Evolutionary conservation across 37 sponge, comb jelly and placozoan genomes (phyloP).

Genomic region (Spongilla lacustris): DNA sequence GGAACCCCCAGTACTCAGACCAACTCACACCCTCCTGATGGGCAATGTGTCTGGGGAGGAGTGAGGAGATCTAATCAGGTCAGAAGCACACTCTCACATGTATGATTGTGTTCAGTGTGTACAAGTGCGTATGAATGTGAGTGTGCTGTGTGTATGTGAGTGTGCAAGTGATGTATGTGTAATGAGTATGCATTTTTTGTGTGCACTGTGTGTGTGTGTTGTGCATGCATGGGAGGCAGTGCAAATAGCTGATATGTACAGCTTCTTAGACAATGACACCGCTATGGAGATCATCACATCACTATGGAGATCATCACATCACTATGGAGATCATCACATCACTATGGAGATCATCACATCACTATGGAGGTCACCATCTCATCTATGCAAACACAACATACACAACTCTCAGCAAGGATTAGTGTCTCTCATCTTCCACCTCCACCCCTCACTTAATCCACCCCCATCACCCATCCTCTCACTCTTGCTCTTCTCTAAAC

Average conservation of each 20-base stretch:
- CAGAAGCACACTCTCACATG: not conserved
- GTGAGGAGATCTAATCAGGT: not conserved
- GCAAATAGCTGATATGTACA: no score
- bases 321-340: no score
- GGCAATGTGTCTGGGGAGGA: slow-evolving; percentile 70
- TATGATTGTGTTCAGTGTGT: not conserved
- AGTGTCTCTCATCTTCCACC: no score
- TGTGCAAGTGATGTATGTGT: not conserved
- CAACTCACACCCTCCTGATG: slow-evolving; percentile 59
- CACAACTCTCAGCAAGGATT: no score
- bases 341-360: no score
- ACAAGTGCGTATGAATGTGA: not conserved
- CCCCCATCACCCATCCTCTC: not conserved
- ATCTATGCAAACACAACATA: no score
- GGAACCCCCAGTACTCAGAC: slow-evolving; percentile 93
- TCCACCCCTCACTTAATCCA: no score
- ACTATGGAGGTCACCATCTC: no score
- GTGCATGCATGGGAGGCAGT: no score
- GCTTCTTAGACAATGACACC: no score
- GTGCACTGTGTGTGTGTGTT: not conserved
- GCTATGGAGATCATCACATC: no score
- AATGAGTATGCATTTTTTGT: not conserved
- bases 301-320: no score
- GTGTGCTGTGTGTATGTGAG: not conserved
- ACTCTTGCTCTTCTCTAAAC: not conserved